Conservation (phyloP, 2,888 invertebrate genomes). For the Lepidochitona cinerea region DNA sequence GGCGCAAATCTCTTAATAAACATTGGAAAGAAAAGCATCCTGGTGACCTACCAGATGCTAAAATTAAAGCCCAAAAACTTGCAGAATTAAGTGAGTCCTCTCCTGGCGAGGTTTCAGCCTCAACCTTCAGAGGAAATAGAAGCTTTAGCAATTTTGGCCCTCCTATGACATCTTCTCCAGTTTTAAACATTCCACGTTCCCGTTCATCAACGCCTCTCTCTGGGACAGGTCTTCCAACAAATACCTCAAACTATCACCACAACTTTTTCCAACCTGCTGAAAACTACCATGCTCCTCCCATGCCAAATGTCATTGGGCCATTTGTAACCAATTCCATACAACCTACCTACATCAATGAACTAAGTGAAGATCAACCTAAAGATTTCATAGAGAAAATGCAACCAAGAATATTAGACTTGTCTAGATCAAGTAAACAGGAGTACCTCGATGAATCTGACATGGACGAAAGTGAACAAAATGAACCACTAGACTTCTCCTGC, state of each 20-base stretch:
- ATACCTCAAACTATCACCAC: not conserved
- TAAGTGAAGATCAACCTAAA: conserved; percentile 6
- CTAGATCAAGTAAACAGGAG: conserved; percentile 9
- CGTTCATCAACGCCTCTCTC: conserved; percentile 1
- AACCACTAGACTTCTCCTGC: conserved; percentile 51
- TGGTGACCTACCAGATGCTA: conserved; percentile 58
- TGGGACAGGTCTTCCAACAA: not conserved
- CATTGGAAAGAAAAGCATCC: conserved; percentile 71
- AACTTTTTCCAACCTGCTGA: not conserved
- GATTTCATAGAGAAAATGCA: not conserved
- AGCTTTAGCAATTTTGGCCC: not conserved
- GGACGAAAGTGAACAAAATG: conserved; percentile 16
- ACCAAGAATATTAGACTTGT: conserved; percentile 28
- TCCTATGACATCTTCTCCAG: conserved; percentile 1
- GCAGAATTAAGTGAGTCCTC: not conserved
- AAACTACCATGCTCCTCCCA: conserved; percentile 2
- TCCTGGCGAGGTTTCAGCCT: not conserved
- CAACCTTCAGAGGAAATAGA: not conserved
- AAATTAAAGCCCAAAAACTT: conserved; percentile 13
- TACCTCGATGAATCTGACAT: not conserved
- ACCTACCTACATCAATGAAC: conserved; percentile 34
- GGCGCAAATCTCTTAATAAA: conserved; percentile 70
- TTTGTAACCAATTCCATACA: conserved; percentile 50
- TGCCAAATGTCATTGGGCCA: conserved; percentile 58
- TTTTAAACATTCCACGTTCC: not conserved